Conservation (phyloP, 2,888 invertebrate genomes). For the Scelioninae gen. 1 region DNA sequence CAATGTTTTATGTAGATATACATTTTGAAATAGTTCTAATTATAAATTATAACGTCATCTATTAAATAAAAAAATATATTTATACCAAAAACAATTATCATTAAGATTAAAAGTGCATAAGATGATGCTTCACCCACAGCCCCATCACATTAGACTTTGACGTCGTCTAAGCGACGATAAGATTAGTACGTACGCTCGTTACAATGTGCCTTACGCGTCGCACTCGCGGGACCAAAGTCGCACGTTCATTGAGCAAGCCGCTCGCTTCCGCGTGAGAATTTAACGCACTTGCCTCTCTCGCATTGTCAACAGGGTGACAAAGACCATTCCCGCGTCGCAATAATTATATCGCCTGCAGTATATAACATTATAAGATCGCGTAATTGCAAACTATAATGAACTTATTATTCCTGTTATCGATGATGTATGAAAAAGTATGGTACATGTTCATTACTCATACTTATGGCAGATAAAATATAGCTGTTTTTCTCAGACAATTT, state of each 20-base stretch:
- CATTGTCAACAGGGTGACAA: conserved; percentile 62
- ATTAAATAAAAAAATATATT: no score
- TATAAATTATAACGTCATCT: no score
- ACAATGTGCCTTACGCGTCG: conserved; percentile 27
- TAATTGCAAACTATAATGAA: conserved; percentile 47
- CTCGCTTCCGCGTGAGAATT: conserved; percentile 64
- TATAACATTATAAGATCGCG: conserved; percentile 43
- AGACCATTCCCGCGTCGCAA: conserved; percentile 56
- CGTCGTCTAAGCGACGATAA: conserved; percentile 35
- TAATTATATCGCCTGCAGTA: conserved; percentile 56
- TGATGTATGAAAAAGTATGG: background rate
- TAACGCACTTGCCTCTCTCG: conserved; percentile 54
- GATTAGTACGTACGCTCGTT: conserved; percentile 34
- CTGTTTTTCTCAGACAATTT: no score
- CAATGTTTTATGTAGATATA: no score
- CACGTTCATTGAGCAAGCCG: conserved; percentile 63
- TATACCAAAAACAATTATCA: no score
- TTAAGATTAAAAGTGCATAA: no score
- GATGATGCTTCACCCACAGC: no score
- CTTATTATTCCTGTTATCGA: conserved; percentile 41
- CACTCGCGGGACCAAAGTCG: conserved; percentile 51
- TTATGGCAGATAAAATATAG: no score
- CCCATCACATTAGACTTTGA: conserved; percentile 34
- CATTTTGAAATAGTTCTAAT: no score
- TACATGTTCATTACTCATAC: background rate